A percentile compares a stretch with the other conserved stretches of the same genome.
These are phyloP conservation scores for Galeruca laticollis DNA, from an alignment of 2,888 invertebrate genomes.

Conservation along the genomic window DNA sequence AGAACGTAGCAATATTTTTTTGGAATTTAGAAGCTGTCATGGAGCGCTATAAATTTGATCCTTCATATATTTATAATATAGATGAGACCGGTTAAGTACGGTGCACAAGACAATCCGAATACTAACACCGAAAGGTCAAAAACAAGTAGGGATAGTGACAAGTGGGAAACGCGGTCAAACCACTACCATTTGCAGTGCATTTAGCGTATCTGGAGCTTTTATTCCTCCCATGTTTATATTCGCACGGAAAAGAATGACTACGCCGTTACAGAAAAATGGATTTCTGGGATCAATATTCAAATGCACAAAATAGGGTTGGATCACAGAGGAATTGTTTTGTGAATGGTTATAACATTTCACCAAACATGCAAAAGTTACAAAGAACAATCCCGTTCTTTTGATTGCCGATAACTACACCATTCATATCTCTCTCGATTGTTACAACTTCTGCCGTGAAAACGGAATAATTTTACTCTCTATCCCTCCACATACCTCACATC, in stretches of 20 bases:
- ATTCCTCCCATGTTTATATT: too few relatives aligned
- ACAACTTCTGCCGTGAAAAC: slow-evolving; percentile 40
- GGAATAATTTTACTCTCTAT: slow-evolving; percentile 42
- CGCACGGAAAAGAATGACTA: slow-evolving; percentile 21
- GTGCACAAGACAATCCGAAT: too few relatives aligned
- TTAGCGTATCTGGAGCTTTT: too few relatives aligned
- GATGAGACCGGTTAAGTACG: too few relatives aligned
- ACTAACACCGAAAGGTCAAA: too few relatives aligned
- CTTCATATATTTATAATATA: too few relatives aligned
- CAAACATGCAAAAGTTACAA: slow-evolving; percentile 17
- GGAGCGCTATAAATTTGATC: too few relatives aligned
- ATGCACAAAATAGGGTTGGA: slow-evolving; percentile 34
- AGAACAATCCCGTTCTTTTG: slow-evolving; percentile 22
- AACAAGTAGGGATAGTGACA: too few relatives aligned
- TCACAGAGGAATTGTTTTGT: slow-evolving; percentile 36
- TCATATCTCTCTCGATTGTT: slow-evolving; percentile 35
- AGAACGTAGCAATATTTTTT: too few relatives aligned
- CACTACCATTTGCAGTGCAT: too few relatives aligned
- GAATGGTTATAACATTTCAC: slow-evolving; percentile 46
- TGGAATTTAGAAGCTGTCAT: too few relatives aligned
- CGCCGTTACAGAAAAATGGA: slow-evolving; percentile 34
- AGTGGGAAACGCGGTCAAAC: too few relatives aligned
- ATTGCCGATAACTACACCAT: slow-evolving; percentile 42
- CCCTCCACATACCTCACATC: slow-evolving; percentile 47
- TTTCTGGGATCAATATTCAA: slow-evolving; percentile 22